Base-by-base conservation (phyloP, 2,888 invertebrate species). In the Agrotis ipsilon region DNA sequence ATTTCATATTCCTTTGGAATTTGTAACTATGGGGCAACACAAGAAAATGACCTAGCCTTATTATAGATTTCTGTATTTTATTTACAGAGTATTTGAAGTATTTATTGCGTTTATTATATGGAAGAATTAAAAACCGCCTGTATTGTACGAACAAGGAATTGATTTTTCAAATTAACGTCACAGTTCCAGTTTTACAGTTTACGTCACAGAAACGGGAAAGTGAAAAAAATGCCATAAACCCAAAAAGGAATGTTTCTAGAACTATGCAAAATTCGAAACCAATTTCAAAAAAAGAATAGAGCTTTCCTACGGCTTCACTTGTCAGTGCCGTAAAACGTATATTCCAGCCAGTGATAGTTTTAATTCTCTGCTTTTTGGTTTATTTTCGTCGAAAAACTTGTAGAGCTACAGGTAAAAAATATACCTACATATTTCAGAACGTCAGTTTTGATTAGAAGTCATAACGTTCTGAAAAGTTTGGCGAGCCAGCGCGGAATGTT, bases 391-490 rank as follows among this genome's bases (percentile, higher is more conserved):
- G 18, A 48, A 14, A 9, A 70, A 39, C 19, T 39, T 48, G 24
- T 73, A 48, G 7, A 46, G 63, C 3, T 19, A 32, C 13, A 77
- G 58, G 46, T 68, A 75, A 49, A 54, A 63, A 58, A 18, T n/a
- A 52, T 62, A 63, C n/a, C n/a, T n/a, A n/a, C 52, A 18, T 13
- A 52, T 62, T 18, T 45, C 2, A 3, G n/a, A 49, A 27, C 13
- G 46, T 64, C 79, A 64, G 14, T 55, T 60, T 45, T 1, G 7
- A 60, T 75, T 48, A 52, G 19, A 7, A 21, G 48, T 48, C 48
- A n/a, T 48, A n/a, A 49, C 21, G 5, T 32, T 46, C 39, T 46
- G n/a, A 46, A 19, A 60, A 79, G 27, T 65, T 72, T 43, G 16
- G 27, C 58, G 48, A n/a, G 55, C 32, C 18, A 3, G 27, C 11